phyloP scores from a whole-genome alignment of 2,113 vertebrate genomes.

The Lepisosteus oculatus region DNA sequence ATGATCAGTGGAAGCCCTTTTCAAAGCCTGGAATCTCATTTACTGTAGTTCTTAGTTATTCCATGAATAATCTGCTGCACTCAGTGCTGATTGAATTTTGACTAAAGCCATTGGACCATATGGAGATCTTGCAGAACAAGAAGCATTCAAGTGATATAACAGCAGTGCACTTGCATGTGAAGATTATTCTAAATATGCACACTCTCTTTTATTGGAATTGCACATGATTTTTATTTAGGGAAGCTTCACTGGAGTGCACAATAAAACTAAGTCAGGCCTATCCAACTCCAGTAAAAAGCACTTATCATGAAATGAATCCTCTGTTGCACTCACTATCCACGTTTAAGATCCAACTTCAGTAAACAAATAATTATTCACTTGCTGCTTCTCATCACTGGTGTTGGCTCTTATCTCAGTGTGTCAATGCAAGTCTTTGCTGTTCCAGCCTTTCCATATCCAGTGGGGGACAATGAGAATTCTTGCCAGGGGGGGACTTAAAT shows the following conservation, averaged over 20 bases:
- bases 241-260: conserved; percentile 7
- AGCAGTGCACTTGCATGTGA: neutral
- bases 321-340: conserved; percentile 8
- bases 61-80: no score
- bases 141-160: neutral
- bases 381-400: conserved; percentile 5
- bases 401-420: neutral
- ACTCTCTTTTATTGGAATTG: conserved; percentile 10
- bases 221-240: neutral
- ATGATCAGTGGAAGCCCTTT: no score
- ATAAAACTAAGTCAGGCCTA: conserved; percentile 17
- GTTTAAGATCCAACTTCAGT: conserved; percentile 27
- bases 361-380: conserved; percentile 22
- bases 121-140: neutral
- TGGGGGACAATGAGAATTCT: neutral
- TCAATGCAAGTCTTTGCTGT: neutral
- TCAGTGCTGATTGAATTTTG: neutral
- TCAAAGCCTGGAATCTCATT: no score
- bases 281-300: conserved; percentile 10
- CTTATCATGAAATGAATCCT: conserved; percentile 1
- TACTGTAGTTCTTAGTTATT: no score
- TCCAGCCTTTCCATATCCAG: no score
- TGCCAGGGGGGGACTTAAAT: no score
- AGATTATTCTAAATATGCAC: neutral
- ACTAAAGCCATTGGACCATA: neutral